phyloP scores from a whole-genome alignment of 2,888 invertebrate genomes.

The Phanerotoma sp. region DNA sequence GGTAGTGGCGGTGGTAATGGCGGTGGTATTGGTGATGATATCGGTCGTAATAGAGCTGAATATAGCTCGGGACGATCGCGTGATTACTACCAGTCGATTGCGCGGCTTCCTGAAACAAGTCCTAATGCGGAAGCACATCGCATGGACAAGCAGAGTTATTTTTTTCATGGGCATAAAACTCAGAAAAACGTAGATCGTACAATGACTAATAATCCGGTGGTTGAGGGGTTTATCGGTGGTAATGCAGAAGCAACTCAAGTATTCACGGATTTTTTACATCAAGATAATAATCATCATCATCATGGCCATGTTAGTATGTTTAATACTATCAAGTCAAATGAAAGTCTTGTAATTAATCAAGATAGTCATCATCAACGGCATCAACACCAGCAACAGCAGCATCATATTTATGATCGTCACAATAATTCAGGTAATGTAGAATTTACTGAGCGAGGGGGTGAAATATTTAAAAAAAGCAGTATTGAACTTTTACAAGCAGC shows the following conservation, averaged over 20 bases:
- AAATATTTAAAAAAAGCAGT: slow-evolving; percentile 45
- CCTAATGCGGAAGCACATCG: slow-evolving; percentile 37
- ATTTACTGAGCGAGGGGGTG: slow-evolving; percentile 46
- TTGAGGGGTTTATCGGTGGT: slow-evolving; percentile 7
- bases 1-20: no score
- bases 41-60: slow-evolving; percentile 34
- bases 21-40: no score
- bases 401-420: no score
- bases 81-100: slow-evolving; percentile 28
- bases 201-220: slow-evolving; percentile 2
- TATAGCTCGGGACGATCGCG: slow-evolving; percentile 32
- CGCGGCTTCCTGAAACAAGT: slow-evolving; percentile 27
- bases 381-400: slow-evolving; percentile 34
- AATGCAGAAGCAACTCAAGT: background rate
- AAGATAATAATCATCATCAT: no score
- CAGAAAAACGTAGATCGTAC: slow-evolving; percentile 45
- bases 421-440: slow-evolving; percentile 42
- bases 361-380: slow-evolving; percentile 37
- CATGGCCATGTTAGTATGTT: no score
- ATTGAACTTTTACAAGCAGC: slow-evolving; percentile 36
- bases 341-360: no score
- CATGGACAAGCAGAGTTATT: slow-evolving; percentile 49
- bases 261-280: background rate
- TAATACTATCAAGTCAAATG: no score
- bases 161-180: slow-evolving; percentile 53